These are phyloP conservation scores for Murina feae DNA, from an alignment of 2,113 vertebrate genomes.

Conservation along the genomic window DNA sequence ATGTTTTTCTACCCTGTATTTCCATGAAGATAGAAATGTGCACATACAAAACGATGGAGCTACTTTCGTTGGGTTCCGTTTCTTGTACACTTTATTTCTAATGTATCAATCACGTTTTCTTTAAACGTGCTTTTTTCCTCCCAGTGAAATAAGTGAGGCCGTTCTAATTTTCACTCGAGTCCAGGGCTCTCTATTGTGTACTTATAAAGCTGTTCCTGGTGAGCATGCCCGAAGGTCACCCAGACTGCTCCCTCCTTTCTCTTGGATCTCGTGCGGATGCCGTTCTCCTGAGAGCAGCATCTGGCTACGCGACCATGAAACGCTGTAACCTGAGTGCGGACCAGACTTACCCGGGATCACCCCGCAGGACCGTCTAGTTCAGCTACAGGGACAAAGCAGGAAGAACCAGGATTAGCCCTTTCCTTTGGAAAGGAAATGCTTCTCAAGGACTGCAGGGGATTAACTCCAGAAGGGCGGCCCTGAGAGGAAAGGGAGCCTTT, in stretches of 20 bases:
- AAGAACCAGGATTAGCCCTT: not conserved
- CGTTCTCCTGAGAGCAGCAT: not conserved
- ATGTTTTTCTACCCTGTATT: not conserved
- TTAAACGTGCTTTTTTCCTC: not conserved
- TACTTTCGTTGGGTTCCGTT: not conserved
- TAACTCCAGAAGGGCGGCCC: not conserved
- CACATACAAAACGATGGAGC: not conserved
- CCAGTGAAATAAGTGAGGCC: not conserved
- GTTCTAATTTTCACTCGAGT: not conserved
- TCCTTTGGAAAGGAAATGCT: not conserved
- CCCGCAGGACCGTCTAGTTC: not conserved
- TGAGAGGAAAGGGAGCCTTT: not conserved
- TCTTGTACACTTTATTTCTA: not conserved
- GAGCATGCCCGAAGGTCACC: not conserved
- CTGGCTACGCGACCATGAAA: not conserved
- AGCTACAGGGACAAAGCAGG: not conserved
- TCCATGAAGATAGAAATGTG: not conserved
- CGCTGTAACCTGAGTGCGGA: no score
- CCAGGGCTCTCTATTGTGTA: not conserved
- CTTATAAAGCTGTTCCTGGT: not conserved
- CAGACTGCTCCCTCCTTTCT: not conserved
- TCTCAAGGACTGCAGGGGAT: not conserved
- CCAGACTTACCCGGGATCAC: not conserved
- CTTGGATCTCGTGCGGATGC: not conserved
- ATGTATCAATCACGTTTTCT: not conserved